phyloP scores from a whole-genome alignment of 2,888 invertebrate species.

The Mycalesis mineus region DNA sequence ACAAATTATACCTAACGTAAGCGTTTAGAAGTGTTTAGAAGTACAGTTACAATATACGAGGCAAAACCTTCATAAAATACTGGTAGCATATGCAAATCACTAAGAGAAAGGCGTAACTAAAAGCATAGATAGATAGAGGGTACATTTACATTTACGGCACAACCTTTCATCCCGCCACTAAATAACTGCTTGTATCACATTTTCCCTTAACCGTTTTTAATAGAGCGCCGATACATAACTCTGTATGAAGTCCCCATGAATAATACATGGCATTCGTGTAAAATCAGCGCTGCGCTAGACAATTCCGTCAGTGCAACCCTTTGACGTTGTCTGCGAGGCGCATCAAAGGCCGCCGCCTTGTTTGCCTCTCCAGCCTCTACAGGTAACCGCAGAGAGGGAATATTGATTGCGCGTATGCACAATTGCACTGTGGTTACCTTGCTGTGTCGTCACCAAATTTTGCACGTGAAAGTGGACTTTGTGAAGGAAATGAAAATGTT shows the following conservation, averaged over 20 bases:
- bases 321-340: conserved; percentile 31
- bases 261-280: conserved; percentile 37
- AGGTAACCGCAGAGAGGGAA: conserved; percentile 34
- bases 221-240: conserved; percentile 14
- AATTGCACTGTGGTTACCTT: conserved; percentile 17
- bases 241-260: conserved; percentile 32
- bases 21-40: too few relatives aligned
- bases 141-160: not conserved
- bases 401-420: conserved; percentile 36
- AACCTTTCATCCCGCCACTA: not conserved
- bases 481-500: too few relatives aligned
- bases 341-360: conserved; percentile 40
- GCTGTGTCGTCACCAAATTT: not conserved
- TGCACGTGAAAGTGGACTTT: not conserved
- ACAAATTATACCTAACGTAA: too few relatives aligned
- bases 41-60: too few relatives aligned
- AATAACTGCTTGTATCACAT: conserved; percentile 13
- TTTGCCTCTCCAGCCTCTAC: conserved; percentile 38
- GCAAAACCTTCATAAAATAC: not conserved
- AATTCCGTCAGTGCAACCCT: conserved; percentile 42
- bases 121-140: too few relatives aligned
- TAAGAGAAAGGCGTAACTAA: too few relatives aligned
- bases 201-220: conserved; percentile 12
- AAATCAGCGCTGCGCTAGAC: conserved; percentile 37
- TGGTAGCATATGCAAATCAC: too few relatives aligned